Conservation (phyloP, 2,797 vertebrate genomes). For the Falco berigora region DNA sequence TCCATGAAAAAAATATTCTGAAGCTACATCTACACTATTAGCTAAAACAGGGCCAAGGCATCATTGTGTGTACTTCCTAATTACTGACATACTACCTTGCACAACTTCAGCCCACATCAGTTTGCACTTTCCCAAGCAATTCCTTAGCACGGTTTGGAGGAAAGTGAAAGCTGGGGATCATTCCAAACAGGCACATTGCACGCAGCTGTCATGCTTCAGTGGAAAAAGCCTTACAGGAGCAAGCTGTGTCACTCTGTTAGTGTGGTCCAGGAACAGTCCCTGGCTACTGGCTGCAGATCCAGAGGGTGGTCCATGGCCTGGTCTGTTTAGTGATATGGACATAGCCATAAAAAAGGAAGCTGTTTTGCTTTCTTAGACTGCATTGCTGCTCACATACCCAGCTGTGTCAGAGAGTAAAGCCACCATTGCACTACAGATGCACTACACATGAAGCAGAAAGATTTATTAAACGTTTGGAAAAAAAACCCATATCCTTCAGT, state of each 20-base stretch:
- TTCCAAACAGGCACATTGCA: not conserved
- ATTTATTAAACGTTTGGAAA: not conserved
- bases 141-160: not conserved
- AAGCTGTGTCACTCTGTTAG: not conserved
- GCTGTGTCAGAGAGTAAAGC: not conserved
- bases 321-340: not conserved
- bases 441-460: not conserved
- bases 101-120: not conserved
- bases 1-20: not conserved
- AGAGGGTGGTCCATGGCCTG: not conserved
- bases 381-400: not conserved
- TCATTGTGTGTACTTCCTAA: not conserved
- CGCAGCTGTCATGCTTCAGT: not conserved
- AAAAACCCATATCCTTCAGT: not conserved
- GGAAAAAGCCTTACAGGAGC: not conserved
- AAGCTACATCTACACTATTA: not conserved
- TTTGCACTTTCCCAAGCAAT: not conserved
- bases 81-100: not conserved
- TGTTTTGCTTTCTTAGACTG: not conserved
- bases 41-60: not conserved
- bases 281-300: not conserved
- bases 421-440: not conserved
- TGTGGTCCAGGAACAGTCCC: not conserved
- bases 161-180: not conserved
- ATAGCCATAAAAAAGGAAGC: not conserved